Percentiles rank a stretch among this genome's conserved stretches.
Evolutionary conservation across 1,140 invertebrate species (phyloP).

Genomic region (Rhagoletis zephyria): DNA sequence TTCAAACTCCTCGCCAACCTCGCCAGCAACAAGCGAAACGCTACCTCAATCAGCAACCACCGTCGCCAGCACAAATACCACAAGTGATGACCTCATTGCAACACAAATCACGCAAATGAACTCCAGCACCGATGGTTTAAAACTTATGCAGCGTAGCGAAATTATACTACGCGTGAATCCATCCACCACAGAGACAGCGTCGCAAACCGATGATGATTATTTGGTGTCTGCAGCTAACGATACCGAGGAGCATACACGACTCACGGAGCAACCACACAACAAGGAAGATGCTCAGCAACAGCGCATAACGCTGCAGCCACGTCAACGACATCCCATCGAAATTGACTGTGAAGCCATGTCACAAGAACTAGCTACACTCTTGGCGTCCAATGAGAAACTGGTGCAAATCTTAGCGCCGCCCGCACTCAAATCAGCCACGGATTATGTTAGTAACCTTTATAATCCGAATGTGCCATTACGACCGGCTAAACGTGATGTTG

Average conservation of each 20-base stretch:
- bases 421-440: slow-evolving; percentile 82
- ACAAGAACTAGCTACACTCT: slow-evolving; percentile 81
- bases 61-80: slow-evolving; percentile 29
- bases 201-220: slow-evolving; percentile 76
- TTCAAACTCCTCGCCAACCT: background rate
- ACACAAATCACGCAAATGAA: slow-evolving; percentile 52
- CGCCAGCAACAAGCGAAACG: background rate
- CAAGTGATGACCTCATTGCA: background rate
- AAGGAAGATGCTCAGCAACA: slow-evolving; percentile 63
- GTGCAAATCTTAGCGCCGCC: slow-evolving; percentile 82
- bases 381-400: slow-evolving; percentile 80
- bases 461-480: slow-evolving; percentile 79
- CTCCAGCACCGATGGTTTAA: slow-evolving; percentile 66
- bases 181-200: slow-evolving; percentile 77
- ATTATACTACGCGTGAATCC: slow-evolving; percentile 78
- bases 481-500: slow-evolving; percentile 74
- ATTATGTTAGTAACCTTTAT: slow-evolving; percentile 87
- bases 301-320: slow-evolving; percentile 67
- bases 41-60: slow-evolving; percentile 33
- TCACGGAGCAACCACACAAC: slow-evolving; percentile 5
- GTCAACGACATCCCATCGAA: slow-evolving; percentile 82
- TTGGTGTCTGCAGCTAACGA: slow-evolving; percentile 56
- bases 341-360: slow-evolving; percentile 86
- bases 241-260: slow-evolving; percentile 59
- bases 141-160: slow-evolving; percentile 78